A percentile compares a stretch with the other conserved stretches of the same genome.
These are phyloP conservation scores for Rhea pennata DNA, from an alignment of 2,113 vertebrate genomes.

Conservation along the genomic window DNA sequence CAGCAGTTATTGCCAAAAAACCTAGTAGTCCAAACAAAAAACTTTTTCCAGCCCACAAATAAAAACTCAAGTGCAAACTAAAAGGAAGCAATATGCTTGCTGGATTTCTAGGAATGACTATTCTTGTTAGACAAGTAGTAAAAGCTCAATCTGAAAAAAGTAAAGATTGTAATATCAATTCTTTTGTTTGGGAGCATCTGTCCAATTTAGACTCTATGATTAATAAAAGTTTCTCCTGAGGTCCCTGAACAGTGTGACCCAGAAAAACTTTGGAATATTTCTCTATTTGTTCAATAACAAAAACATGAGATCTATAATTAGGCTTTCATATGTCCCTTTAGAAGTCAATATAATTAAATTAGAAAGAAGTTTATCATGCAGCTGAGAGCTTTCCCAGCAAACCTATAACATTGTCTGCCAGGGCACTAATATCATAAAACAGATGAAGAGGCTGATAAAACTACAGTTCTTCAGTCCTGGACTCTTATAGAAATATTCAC, in stretches of 20 bases:
- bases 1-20: neutral
- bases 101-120: neutral
- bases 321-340: conserved; percentile 41
- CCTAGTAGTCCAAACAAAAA: neutral
- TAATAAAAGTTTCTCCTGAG: neutral
- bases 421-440: neutral
- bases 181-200: neutral
- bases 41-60: neutral
- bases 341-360: conserved; percentile 61
- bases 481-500: conserved; percentile 19
- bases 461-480: neutral
- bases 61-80: neutral
- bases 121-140: neutral
- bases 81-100: neutral
- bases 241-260: neutral
- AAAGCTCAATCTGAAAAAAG: neutral
- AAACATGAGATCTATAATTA: conserved; percentile 56
- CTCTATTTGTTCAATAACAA: conserved; percentile 37
- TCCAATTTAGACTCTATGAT: neutral
- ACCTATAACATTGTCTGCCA: neutral
- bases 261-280: conserved; percentile 37
- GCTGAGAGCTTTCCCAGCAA: conserved; percentile 56
- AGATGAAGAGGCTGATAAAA: conserved; percentile 12
- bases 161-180: neutral
- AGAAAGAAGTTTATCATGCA: neutral